A percentile compares a stretch with the other conserved stretches of the same genome.
Evolutionary conservation across 2,113 vertebrate species (phyloP).

Genomic region (Epinephelus lanceolatus): DNA sequence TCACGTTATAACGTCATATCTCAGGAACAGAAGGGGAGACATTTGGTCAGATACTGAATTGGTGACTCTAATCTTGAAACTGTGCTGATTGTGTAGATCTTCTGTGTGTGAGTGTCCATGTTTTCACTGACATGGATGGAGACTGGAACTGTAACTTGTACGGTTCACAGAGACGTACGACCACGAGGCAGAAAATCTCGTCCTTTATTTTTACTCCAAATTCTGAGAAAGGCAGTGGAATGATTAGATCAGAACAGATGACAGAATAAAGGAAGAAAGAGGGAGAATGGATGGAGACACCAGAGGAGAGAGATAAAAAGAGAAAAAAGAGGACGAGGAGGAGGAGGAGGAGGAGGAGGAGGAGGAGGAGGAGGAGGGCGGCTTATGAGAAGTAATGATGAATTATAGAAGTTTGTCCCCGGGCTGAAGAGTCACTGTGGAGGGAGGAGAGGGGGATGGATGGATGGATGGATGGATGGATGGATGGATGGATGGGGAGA

Average conservation of each 20-base stretch:
- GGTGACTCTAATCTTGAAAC: no score
- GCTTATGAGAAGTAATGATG: constrained; percentile 62
- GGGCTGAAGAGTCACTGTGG: constrained; percentile 57
- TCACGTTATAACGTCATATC: no score
- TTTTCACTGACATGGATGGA: no score
- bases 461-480: not conserved
- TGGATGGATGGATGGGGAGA: not conserved
- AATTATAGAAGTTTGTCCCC: constrained; percentile 72
- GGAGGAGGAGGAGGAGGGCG: constrained; percentile 10
- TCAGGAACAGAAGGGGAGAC: no score
- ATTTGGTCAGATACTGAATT: no score
- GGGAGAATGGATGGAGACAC: not conserved
- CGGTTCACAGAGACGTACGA: no score
- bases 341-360: constrained; percentile 16
- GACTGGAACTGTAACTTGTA: no score
- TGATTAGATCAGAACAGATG: not conserved
- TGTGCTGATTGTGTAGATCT: no score
- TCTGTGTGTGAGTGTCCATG: no score
- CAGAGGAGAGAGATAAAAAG: not conserved
- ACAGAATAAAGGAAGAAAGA: not conserved
- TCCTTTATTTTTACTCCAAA: not conserved
- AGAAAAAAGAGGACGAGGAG: not conserved
- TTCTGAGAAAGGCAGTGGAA: not conserved
- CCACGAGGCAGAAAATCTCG: no score
- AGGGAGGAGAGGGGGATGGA: not conserved